Evolutionary conservation across 1,140 invertebrate genomes (phyloP), one percentile per base, ranked within the genome.

Genomic region (Chironomus striatipennis): DNA sequence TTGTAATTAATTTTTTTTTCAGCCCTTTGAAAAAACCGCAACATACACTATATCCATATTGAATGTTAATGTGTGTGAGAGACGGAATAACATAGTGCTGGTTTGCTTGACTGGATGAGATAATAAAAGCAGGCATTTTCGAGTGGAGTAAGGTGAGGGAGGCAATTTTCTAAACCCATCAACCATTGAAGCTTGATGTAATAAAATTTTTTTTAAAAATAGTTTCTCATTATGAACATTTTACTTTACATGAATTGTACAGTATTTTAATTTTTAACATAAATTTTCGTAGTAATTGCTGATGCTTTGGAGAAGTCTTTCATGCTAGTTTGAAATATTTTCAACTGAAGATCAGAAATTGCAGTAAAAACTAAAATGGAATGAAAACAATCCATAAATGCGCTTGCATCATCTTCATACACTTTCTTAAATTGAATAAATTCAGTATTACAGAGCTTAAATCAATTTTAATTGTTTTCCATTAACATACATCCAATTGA

Each of bases 381-480:
- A n/a, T n/a, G n/a, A n/a, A n/a, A 34, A 34, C 5, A 34, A 34
- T 34, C 24, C 24, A 34, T 34, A 34, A 34, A 34, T 34, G 24
- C 24, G 24, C 24, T 34, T 34, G 5, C 1, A 34, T 34, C 1
- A 34, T 1, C 24, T 34, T 34, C 24, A 34, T 5, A 34, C 5
- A 34, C 24, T 5, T 34, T 5, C 24, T 34, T 34, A 34, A 34
- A 34, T 34, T 34, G 24, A 34, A 34, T 34, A 34, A 34, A 34
- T 34, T 34, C 24, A 34, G 24, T 5, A 34, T 34, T 34, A 34
- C 24, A 34, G 7, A 17, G 65, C 65, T 70, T 70, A 70, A 70
- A 70, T 70, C 65, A 70, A 70, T 70, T 70, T 70, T 70, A 70
- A 70, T 70, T 70, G 65, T 18, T 70, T 20, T 70, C 65, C 65